Percentiles rank a stretch among this genome's conserved stretches.
phyloP scores from a whole-genome alignment of 2,888 invertebrate genomes.

The Tetrapedia diversipes region DNA sequence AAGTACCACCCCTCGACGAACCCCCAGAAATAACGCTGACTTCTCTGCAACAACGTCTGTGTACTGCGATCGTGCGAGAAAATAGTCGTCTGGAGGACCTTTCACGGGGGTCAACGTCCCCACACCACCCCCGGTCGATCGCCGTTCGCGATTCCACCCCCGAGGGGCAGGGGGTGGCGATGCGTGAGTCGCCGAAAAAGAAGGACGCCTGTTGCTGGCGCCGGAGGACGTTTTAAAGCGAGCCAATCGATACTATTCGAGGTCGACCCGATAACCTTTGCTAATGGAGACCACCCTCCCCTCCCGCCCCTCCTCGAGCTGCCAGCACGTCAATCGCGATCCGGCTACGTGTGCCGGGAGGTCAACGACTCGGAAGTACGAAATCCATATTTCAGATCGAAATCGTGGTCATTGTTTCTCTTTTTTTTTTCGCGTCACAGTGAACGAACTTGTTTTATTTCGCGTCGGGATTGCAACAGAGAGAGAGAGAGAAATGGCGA shows the following conservation, averaged over 20 bases:
- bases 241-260: constrained; percentile 70
- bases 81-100: background rate
- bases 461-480: constrained; percentile 20
- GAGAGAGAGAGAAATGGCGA: no score
- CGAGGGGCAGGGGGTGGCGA: constrained; percentile 1
- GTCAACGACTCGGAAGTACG: constrained; percentile 60
- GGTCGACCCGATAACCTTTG: constrained; percentile 74
- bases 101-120: constrained; percentile 28
- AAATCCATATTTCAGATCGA: constrained; percentile 37
- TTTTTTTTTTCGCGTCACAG: no score
- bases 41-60: no score
- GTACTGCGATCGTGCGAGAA: background rate
- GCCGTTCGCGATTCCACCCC: constrained; percentile 8
- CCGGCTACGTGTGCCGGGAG: constrained; percentile 56
- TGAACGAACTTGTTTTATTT: no score
- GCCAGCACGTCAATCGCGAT: constrained; percentile 60
- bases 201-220: constrained; percentile 53
- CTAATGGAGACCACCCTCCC: constrained; percentile 60
- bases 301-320: constrained; percentile 41
- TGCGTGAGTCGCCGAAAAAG: constrained; percentile 28
- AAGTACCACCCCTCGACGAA: no score
- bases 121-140: constrained; percentile 20
- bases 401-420: no score
- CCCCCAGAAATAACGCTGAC: no score
- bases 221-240: constrained; percentile 55